Percentiles rank a stretch among this genome's conserved stretches.
phyloP scores from a whole-genome alignment of 2,888 invertebrate genomes.

The Tachina lurida region DNA sequence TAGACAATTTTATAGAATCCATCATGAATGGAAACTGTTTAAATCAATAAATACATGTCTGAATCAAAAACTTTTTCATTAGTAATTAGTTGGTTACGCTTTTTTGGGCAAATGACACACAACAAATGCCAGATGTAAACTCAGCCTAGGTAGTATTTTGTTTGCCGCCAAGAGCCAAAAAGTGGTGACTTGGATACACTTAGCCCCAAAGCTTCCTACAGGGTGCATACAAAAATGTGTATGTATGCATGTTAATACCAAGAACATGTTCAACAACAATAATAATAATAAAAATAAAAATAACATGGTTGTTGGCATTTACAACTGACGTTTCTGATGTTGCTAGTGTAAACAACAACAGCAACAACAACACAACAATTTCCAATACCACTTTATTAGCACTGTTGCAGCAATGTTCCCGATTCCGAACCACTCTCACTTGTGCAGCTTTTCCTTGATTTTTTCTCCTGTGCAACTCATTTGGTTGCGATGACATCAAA shows the following conservation, averaged over 20 bases:
- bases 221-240: too few species aligned
- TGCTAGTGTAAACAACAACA: background rate
- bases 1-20: too few species aligned
- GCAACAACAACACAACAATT: slow-evolving; percentile 18
- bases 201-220: too few species aligned
- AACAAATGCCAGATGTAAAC: too few species aligned
- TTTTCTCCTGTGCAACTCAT: slow-evolving; percentile 9
- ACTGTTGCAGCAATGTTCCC: slow-evolving; percentile 14
- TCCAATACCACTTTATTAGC: slow-evolving; percentile 12
- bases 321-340: slow-evolving; percentile 27
- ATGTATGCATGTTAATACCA: background rate
- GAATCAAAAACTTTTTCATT: too few species aligned
- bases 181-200: too few species aligned
- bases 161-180: too few species aligned
- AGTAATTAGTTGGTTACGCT: too few species aligned
- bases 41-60: too few species aligned
- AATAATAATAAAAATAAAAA: slow-evolving; percentile 14
- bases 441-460: background rate
- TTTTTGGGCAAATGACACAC: too few species aligned
- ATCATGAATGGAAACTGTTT: too few species aligned
- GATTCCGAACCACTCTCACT: slow-evolving; percentile 18
- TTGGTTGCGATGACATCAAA: slow-evolving; percentile 20
- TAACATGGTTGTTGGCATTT: slow-evolving; percentile 45
- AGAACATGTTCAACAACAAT: background rate
- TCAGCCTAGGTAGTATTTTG: too few species aligned